A percentile compares a stretch with the other conserved stretches of the same genome.
Evolutionary conservation across 2,113 vertebrate species (phyloP).

Genomic region (Seriola dumerili): DNA sequence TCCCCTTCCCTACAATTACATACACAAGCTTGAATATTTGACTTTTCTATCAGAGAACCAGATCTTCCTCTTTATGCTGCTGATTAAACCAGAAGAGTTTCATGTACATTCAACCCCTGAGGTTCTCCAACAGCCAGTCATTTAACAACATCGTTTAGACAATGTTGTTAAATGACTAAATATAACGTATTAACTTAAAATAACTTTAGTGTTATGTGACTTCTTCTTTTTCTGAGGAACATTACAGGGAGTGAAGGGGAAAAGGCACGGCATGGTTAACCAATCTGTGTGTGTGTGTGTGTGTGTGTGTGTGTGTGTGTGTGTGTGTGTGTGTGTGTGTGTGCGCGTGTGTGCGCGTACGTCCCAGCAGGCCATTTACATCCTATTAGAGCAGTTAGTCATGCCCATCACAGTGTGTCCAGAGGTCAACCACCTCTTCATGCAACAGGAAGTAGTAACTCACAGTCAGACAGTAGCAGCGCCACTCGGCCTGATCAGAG

Average conservation of each 20-base stretch:
- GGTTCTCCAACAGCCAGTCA: too few species aligned
- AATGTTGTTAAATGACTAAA: too few species aligned
- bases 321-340: neutral
- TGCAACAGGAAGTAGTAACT: slow-evolving; percentile 84
- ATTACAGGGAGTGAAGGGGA: neutral
- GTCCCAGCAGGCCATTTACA: slow-evolving; percentile 71
- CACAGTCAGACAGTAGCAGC: slow-evolving; percentile 7
- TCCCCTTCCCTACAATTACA: too few species aligned
- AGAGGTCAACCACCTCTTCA: slow-evolving; percentile 77
- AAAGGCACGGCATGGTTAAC: slow-evolving; percentile 3
- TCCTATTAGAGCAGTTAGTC: slow-evolving; percentile 80
- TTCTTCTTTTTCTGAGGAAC: too few species aligned
- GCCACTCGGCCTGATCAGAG: slow-evolving; percentile 15
- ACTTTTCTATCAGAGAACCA: too few species aligned
- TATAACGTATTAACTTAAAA: too few species aligned
- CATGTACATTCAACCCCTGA: too few species aligned
- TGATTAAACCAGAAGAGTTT: too few species aligned
- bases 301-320: neutral
- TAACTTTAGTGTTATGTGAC: too few species aligned
- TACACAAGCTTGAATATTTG: too few species aligned
- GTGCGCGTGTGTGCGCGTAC: neutral
- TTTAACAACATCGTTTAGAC: too few species aligned
- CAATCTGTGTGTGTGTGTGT: slow-evolving; percentile 8
- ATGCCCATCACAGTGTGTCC: slow-evolving; percentile 81
- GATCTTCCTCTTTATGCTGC: too few species aligned